Base-by-base conservation (phyloP, 2,888 invertebrate species). In the Oscheius sp. region DNA sequence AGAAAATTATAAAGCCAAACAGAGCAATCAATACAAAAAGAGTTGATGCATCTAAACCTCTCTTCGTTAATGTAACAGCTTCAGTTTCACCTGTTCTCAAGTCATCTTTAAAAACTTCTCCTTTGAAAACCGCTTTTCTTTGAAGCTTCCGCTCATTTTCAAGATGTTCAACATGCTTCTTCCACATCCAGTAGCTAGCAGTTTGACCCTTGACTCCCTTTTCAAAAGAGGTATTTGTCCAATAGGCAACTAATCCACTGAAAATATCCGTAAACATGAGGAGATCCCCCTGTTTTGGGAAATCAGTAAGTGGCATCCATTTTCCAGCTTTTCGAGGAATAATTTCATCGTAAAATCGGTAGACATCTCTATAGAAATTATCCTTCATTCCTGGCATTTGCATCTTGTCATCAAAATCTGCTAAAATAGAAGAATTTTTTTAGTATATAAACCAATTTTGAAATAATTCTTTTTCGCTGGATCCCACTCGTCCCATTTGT, bases 361-460 rank as follows among this genome's bases (percentile, higher is more conserved):
- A 23, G 0, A 65, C 73, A 39, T 64, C 46, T n/a, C n/a, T 20
- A 50, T 73, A 65, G 42, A 71, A 75, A 1, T 37, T n/a, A 1
- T 50, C 33, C 27, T 42, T 65, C 65, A 57, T 64, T 48, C 75
- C 75, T 20, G 73, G 71, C 75, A 75, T 73, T n/a, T 48, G 48
- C 2, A 71, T 46, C 20, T 75, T 75, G 17, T 48, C 25, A 12
- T 48, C 20, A 20, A 48, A 48, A 23, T 48, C 48, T 48, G 23
- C 4, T 23, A 48, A 15, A 15, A 42, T 6, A 53, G 29, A 42
- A n/a, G 10, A 17, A 27, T 23, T 15, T 25, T 23, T 23, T 12
- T 23, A 15, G 4, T 5, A 23, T 23, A 48, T 52, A n/a, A 34
- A 68, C 71, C 72, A 25, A 75, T 73, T 25, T 69, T n/a, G 53